Evolutionary conservation across 2,113 vertebrate species (phyloP).

Genomic region (Notiomystis cincta): DNA sequence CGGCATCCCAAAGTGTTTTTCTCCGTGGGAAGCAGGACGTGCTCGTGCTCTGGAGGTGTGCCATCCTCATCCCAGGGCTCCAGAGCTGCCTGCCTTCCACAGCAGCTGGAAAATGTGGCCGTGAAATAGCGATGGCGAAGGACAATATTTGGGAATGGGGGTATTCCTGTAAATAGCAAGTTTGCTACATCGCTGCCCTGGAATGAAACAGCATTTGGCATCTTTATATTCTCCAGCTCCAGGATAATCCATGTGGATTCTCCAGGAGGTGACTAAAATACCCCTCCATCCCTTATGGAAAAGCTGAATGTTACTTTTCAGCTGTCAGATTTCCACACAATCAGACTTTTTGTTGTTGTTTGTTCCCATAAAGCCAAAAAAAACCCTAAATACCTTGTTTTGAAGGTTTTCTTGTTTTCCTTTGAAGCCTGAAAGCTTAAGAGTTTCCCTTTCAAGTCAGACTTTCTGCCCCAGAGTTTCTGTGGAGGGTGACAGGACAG

Average conservation of each 20-base stretch:
- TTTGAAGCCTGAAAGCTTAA: not conserved
- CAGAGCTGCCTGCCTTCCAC: not conserved
- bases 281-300: not conserved
- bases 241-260: not conserved
- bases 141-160: not conserved
- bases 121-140: not conserved
- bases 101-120: not conserved
- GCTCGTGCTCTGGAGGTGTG: not conserved
- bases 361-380: not conserved
- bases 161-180: not conserved
- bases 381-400: not conserved
- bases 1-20: not conserved
- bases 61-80: not conserved
- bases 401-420: not conserved
- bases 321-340: not conserved
- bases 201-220: not conserved
- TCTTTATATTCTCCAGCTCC: not conserved
- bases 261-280: not conserved
- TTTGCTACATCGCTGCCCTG: not conserved
- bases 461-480: not conserved
- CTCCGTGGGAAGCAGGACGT: not conserved
- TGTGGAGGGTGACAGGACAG: constrained; percentile 15
- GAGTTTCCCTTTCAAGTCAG: not conserved
- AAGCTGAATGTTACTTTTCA: not conserved
- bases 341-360: not conserved